These are phyloP conservation scores for Anoura caudifer DNA, from an alignment of 2,113 vertebrate species.

Conservation along the genomic window DNA sequence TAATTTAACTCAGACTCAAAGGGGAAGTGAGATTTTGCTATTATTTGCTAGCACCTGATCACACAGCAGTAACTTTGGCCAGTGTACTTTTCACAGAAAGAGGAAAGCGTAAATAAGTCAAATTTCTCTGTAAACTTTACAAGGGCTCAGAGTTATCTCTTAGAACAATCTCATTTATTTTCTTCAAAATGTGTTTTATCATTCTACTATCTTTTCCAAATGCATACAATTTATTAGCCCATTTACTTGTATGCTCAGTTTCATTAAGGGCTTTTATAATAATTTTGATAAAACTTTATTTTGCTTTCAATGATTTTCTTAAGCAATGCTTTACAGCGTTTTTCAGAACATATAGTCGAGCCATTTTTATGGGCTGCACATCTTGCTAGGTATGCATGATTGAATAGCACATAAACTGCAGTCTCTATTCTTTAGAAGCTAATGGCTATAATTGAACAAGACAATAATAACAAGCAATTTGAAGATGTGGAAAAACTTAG, in stretches of 20 bases:
- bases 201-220: background rate
- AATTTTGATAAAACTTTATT: background rate
- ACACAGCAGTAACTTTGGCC: background rate
- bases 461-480: too few relatives aligned
- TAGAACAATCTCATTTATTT: background rate
- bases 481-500: too few relatives aligned
- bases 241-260: background rate
- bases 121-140: background rate
- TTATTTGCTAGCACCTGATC: background rate
- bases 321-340: background rate
- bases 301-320: background rate
- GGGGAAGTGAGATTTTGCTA: background rate
- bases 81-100: background rate
- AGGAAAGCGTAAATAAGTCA: background rate
- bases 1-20: background rate
- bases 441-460: too few relatives aligned
- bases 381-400: background rate
- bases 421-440: background rate
- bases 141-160: background rate
- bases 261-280: background rate
- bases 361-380: background rate
- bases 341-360: background rate
- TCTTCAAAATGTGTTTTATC: background rate
- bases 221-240: background rate
- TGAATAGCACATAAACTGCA: background rate